Conservation (phyloP, 2,888 invertebrate species). For the Agonopterix alstromeriana region DNA sequence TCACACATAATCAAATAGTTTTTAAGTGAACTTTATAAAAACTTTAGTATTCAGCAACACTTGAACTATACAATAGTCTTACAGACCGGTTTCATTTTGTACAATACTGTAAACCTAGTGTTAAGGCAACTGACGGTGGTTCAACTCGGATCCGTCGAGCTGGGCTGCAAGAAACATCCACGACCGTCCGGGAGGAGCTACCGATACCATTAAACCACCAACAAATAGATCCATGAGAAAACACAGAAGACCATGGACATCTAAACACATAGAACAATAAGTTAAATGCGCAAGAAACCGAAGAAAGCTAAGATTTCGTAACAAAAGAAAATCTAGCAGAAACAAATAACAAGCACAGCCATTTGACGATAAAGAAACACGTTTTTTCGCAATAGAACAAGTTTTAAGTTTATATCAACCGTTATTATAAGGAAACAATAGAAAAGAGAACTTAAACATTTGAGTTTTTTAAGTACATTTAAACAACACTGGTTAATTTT, state of each 20-base stretch:
- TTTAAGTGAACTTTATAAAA: conserved; percentile 63
- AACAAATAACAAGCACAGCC: conserved; percentile 60
- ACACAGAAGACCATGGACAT: conserved; percentile 50
- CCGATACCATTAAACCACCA: conserved; percentile 40
- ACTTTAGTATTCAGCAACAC: conserved; percentile 73
- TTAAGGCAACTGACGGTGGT: conserved; percentile 70
- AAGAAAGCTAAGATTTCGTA: conserved; percentile 67
- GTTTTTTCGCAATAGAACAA: conserved; percentile 79
- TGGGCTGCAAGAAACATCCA: conserved; percentile 51
- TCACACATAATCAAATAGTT: conserved; percentile 69
- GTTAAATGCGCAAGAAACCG: conserved; percentile 69
- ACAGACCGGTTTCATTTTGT: conserved; percentile 60
- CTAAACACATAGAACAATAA: conserved; percentile 53
- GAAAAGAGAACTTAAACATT: conserved; percentile 73
- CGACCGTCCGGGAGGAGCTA: conserved; percentile 69
- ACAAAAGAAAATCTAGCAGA: conserved; percentile 60
- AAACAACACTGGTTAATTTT: conserved; percentile 77
- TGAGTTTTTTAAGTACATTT: conserved; percentile 72
- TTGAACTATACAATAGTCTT: conserved; percentile 56
- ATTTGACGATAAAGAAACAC: conserved; percentile 78
- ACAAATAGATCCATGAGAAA: conserved; percentile 47
- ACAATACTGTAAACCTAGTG: conserved; percentile 64
- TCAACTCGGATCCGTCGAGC: conserved; percentile 63
- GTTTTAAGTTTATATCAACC: conserved; percentile 78
- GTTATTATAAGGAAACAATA: conserved; percentile 76